These are phyloP conservation scores for Gnatocerus cornutus DNA, from an alignment of 2,888 invertebrate species.

Conservation along the genomic window DNA sequence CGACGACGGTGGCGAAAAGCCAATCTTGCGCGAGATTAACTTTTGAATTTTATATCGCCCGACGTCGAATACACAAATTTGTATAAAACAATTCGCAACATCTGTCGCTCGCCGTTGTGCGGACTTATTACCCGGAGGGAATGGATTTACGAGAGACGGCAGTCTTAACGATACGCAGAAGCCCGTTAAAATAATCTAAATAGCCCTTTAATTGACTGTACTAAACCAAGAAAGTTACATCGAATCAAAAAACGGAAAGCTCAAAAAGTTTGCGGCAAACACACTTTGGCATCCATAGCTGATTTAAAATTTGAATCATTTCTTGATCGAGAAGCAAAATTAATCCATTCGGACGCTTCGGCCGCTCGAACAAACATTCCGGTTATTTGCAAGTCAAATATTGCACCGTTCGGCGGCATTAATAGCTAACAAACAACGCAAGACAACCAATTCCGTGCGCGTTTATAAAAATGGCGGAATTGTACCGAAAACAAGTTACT, in stretches of 20 bases:
- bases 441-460: neutral
- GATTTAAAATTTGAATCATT: too few relatives aligned
- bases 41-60: conserved; percentile 62
- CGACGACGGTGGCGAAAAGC: conserved; percentile 42
- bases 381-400: conserved; percentile 4
- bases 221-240: conserved; percentile 55
- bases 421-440: conserved; percentile 4
- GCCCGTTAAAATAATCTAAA: conserved; percentile 63
- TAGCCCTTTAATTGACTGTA: conserved; percentile 62
- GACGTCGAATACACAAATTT: conserved; percentile 61
- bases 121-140: conserved; percentile 38
- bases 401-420: conserved; percentile 8
- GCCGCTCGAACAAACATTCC: neutral
- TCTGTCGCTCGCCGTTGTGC: conserved; percentile 54
- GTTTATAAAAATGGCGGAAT: conserved; percentile 13
- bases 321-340: neutral
- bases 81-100: conserved; percentile 63
- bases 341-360: conserved; percentile 1
- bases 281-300: too few relatives aligned
- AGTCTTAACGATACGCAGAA: conserved; percentile 56
- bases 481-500: conserved; percentile 8
- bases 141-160: conserved; percentile 40
- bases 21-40: conserved; percentile 59
- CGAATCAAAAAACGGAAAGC: neutral
- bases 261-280: too few relatives aligned